Evolutionary conservation across 2,888 invertebrate species (phyloP).

Genomic region (Coenonympha glycerion): DNA sequence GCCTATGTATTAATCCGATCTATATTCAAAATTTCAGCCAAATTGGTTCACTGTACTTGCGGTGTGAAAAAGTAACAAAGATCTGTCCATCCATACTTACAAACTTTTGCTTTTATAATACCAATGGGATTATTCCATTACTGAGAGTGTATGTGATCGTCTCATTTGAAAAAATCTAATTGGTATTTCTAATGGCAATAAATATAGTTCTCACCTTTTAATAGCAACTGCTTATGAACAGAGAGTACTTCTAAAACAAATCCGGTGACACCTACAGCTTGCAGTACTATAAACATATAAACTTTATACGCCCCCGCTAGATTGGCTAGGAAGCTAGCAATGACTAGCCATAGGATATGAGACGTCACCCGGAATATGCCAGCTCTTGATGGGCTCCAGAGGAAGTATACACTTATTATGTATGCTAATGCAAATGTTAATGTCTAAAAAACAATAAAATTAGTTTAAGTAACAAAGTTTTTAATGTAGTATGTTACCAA

Average conservation of each 20-base stretch:
- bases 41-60: too few species aligned
- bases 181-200: background rate
- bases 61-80: too few species aligned
- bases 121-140: too few species aligned
- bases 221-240: conserved; percentile 68
- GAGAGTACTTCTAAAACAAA: conserved; percentile 78
- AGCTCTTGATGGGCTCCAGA: conserved; percentile 85
- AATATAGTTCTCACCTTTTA: conserved; percentile 49
- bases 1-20: too few species aligned
- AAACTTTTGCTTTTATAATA: too few species aligned
- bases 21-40: too few species aligned
- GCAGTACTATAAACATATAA: conserved; percentile 82
- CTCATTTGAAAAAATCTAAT: too few species aligned
- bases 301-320: conserved; percentile 85
- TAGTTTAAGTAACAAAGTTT: too few species aligned
- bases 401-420: conserved; percentile 79
- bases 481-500: background rate
- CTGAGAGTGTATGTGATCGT: too few species aligned
- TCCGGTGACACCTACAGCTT: conserved; percentile 80
- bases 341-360: conserved; percentile 83
- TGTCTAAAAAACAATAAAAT: conserved; percentile 76
- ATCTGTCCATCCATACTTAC: too few species aligned
- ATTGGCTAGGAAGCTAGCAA: conserved; percentile 85
- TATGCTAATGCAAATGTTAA: conserved; percentile 81
- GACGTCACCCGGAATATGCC: conserved; percentile 81